These are phyloP conservation scores for Drosophila ficusphila DNA, from an alignment of 1,140 invertebrate genomes.

Conservation along the genomic window DNA sequence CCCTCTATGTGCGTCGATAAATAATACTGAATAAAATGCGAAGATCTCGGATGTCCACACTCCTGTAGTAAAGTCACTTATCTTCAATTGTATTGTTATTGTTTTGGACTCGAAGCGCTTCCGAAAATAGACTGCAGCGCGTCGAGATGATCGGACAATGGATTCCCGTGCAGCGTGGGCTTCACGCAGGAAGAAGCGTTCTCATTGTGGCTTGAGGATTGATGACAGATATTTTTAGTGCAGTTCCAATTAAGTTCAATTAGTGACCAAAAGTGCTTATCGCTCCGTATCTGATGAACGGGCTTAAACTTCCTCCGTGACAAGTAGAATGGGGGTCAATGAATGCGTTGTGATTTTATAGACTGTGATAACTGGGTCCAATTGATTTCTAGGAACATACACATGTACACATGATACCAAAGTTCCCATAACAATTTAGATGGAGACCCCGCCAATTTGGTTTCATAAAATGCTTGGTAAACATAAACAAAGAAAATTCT, in stretches of 20 bases:
- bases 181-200: slow-evolving; percentile 33
- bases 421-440: neutral
- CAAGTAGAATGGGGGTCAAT: slow-evolving; percentile 22
- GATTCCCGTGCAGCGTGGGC: slow-evolving; percentile 23
- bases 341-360: neutral
- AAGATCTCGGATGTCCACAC: neutral
- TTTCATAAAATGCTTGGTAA: neutral
- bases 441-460: neutral
- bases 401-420: too few relatives aligned
- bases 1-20: neutral
- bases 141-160: slow-evolving; percentile 34
- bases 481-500: neutral
- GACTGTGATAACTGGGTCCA: neutral
- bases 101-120: slow-evolving; percentile 28
- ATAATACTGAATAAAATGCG: neutral
- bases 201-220: slow-evolving; percentile 39
- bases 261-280: slow-evolving; percentile 56
- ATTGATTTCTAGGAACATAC: slow-evolving; percentile 17
- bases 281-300: slow-evolving; percentile 15
- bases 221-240: slow-evolving; percentile 76
- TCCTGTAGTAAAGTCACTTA: neutral
- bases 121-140: slow-evolving; percentile 45
- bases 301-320: slow-evolving; percentile 7
- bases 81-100: slow-evolving; percentile 28
- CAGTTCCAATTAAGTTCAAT: slow-evolving; percentile 73